phyloP scores from a whole-genome alignment of 2,113 vertebrate genomes.

The Phylloscopus trochiloides region DNA sequence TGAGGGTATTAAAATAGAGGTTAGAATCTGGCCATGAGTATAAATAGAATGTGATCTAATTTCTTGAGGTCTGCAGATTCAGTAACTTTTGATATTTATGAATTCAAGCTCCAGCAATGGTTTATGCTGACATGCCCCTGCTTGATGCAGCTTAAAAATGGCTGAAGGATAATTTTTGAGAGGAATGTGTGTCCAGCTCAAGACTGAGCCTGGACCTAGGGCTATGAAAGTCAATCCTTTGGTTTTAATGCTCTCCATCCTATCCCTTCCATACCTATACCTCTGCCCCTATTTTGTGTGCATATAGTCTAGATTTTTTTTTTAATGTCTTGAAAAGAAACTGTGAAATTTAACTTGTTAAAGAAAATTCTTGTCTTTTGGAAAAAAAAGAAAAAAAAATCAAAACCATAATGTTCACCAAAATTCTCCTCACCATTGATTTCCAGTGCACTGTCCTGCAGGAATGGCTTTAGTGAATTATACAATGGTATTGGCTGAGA shows the following conservation, averaged over 20 bases:
- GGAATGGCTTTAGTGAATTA: background rate
- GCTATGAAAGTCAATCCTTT: background rate
- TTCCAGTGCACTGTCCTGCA: background rate
- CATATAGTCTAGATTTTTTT: background rate
- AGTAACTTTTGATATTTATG: slow-evolving; percentile 16
- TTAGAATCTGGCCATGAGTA: background rate
- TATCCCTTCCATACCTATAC: too few relatives aligned
- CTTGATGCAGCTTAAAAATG: background rate
- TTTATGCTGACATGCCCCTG: slow-evolving; percentile 19
- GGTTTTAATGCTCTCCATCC: background rate
- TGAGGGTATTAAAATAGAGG: background rate
- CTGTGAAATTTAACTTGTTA: background rate
- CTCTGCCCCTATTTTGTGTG: background rate
- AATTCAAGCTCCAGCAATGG: background rate
- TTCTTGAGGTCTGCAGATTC: slow-evolving; percentile 2
- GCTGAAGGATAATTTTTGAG: background rate
- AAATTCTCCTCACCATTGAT: background rate
- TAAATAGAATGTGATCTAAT: slow-evolving; percentile 24
- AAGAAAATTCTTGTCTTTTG: background rate
- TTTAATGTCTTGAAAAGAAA: background rate
- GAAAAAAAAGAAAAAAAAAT: background rate
- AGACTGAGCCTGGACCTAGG: background rate
- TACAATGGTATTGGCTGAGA: background rate
- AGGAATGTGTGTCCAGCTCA: background rate
- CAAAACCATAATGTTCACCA: background rate